Conservation (phyloP, 2,113 vertebrate genomes). For the Ptilonorhynchus violaceus region DNA sequence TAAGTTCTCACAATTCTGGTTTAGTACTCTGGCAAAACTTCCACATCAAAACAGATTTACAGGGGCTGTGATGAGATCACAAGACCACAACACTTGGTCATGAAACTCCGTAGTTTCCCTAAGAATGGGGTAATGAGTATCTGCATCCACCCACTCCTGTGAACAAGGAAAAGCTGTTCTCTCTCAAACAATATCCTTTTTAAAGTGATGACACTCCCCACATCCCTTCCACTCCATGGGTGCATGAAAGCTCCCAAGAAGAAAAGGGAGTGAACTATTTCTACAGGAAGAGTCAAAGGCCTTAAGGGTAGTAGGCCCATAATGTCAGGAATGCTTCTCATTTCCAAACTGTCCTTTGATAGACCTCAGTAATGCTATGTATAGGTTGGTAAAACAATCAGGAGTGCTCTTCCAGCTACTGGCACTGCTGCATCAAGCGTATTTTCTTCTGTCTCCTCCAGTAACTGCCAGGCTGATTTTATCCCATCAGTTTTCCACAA, state of each 20-base stretch:
- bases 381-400: background rate
- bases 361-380: background rate
- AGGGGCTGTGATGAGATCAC: conserved; percentile 1
- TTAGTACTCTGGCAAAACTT: background rate
- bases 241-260: background rate
- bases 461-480: conserved; percentile 27
- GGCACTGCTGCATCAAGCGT: background rate
- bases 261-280: background rate
- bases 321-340: background rate
- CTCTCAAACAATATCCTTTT: background rate
- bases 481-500: conserved; percentile 11
- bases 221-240: background rate
- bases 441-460: background rate
- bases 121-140: conserved; percentile 9
- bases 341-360: background rate
- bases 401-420: background rate
- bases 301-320: background rate
- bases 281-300: background rate
- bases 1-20: background rate
- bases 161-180: conserved; percentile 26
- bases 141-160: background rate
- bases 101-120: conserved; percentile 6
- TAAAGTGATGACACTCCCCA: background rate
- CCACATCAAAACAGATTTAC: background rate
- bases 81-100: background rate